These are phyloP conservation scores for Drosophila quadrilineata DNA, from an alignment of 1,140 invertebrate species.

Conservation along the genomic window DNA sequence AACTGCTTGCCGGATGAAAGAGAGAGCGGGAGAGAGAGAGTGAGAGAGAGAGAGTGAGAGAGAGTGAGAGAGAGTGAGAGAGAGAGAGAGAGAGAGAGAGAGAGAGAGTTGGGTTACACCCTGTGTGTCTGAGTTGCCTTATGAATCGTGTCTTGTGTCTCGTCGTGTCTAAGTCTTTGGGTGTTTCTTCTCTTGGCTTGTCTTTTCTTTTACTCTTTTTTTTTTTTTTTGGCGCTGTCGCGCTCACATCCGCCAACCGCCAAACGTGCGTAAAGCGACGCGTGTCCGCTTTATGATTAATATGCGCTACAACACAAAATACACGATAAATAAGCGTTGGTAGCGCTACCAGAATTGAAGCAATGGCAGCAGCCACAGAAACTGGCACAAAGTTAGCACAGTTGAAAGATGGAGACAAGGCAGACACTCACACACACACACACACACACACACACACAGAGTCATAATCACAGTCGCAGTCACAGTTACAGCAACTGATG, in stretches of 20 bases:
- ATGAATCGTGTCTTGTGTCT: slow-evolving; percentile 30
- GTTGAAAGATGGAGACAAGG: slow-evolving; percentile 47
- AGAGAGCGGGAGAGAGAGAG: neutral
- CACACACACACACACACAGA: no score
- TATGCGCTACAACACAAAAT: slow-evolving; percentile 76
- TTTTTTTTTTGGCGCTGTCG: slow-evolving; percentile 60
- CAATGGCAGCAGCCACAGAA: slow-evolving; percentile 28
- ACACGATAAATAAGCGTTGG: slow-evolving; percentile 47
- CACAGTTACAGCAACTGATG: neutral
- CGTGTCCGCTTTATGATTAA: slow-evolving; percentile 79
- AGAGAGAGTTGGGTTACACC: slow-evolving; percentile 28
- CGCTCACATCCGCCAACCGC: slow-evolving; percentile 61
- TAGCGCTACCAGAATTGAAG: slow-evolving; percentile 18
- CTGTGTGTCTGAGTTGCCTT: slow-evolving; percentile 29
- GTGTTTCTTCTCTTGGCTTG: slow-evolving; percentile 28
- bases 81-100: no score
- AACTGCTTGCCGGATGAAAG: no score
- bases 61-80: no score
- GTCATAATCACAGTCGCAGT: no score
- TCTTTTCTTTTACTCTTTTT: slow-evolving; percentile 36
- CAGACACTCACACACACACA: no score
- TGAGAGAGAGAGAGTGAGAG: no score
- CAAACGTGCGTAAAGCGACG: slow-evolving; percentile 79
- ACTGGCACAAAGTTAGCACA: slow-evolving; percentile 18
- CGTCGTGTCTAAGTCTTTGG: neutral